phyloP scores from a whole-genome alignment of 2,113 vertebrate genomes.

The Fregetta grallaria region DNA sequence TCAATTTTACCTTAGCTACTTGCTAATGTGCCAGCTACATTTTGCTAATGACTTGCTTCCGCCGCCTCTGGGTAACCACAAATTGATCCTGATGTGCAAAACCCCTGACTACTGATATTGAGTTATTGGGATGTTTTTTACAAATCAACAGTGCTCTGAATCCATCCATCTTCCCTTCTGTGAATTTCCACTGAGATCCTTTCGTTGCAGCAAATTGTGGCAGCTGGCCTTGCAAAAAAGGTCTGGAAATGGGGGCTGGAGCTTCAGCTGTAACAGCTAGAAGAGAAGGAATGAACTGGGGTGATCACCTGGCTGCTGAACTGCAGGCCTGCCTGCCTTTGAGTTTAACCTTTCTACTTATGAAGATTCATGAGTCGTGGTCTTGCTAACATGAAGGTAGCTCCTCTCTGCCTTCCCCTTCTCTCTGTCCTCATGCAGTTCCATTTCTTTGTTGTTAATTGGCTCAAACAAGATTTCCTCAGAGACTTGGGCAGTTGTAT shows the following conservation, averaged over 20 bases:
- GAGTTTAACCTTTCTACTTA: not conserved
- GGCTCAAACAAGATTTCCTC: not conserved
- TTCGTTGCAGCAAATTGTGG: not conserved
- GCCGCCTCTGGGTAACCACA: not conserved
- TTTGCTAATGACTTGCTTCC: not conserved
- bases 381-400: not conserved
- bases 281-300: not conserved
- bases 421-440: not conserved
- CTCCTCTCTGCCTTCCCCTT: not conserved
- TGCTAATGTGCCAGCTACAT: not conserved
- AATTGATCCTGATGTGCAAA: not conserved
- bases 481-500: not conserved
- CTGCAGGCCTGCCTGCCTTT: not conserved
- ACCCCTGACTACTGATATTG: not conserved
- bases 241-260: not conserved
- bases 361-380: not conserved
- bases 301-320: not conserved
- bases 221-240: not conserved
- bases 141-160: not conserved
- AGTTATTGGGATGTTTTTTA: not conserved
- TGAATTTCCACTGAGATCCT: not conserved
- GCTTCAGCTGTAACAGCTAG: not conserved
- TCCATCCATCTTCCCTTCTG: not conserved
- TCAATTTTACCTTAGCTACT: not conserved
- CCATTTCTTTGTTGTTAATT: not conserved